Percentiles rank a stretch among this genome's conserved stretches.
These are phyloP conservation scores for Acanthiza pusilla DNA, from an alignment of 2,797 vertebrate genomes.

Conservation along the genomic window DNA sequence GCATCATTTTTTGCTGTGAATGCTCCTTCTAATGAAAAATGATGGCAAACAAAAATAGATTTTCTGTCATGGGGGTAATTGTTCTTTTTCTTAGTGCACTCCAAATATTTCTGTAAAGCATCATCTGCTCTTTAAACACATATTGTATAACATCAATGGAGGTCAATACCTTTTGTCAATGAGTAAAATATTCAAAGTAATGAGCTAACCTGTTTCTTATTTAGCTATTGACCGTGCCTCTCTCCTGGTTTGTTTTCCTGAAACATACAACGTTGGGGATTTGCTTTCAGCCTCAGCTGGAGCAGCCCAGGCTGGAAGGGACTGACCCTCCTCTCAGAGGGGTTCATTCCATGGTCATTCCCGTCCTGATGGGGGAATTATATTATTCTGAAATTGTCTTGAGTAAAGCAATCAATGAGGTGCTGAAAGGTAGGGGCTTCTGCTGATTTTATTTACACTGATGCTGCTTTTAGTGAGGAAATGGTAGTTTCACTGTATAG, in stretches of 20 bases:
- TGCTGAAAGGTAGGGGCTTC: neutral
- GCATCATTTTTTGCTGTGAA: neutral
- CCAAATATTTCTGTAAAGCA: conserved; percentile 1
- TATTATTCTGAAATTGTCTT: neutral
- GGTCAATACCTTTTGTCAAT: neutral
- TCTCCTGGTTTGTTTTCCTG: neutral
- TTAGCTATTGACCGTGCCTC: neutral
- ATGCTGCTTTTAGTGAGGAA: neutral
- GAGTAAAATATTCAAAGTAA: conserved; percentile 15
- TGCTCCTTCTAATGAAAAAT: neutral
- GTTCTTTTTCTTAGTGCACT: conserved; percentile 7
- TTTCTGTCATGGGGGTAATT: conserved; percentile 19
- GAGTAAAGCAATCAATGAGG: neutral
- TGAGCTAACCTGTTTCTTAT: neutral
- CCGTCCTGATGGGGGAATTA: neutral
- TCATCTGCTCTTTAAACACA: conserved; percentile 38
- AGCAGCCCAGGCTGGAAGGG: neutral
- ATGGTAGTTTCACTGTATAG: neutral
- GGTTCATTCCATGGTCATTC: neutral
- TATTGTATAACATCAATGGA: neutral
- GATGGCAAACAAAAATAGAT: conserved; percentile 21
- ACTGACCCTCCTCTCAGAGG: accelerated
- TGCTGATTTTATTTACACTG: neutral
- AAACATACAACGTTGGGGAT: neutral
- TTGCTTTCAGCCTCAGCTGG: neutral